Evolutionary conservation across 2,888 invertebrate genomes (phyloP).

Genomic region (Plagiodera versicolora): DNA sequence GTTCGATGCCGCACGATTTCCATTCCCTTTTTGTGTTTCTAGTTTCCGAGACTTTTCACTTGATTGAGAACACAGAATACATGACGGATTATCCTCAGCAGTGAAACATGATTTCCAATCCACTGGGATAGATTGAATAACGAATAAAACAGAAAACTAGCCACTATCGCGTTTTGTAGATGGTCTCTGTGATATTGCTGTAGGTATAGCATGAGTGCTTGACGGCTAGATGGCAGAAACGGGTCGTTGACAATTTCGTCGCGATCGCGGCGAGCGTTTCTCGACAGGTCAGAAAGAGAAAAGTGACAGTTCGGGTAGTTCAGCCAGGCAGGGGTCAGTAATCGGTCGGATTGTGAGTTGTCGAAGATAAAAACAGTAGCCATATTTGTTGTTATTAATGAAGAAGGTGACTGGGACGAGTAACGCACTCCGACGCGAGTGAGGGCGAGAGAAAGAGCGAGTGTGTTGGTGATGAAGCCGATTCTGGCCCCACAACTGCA

Average conservation of each 20-base stretch:
- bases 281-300: slow-evolving; percentile 21
- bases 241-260: slow-evolving; percentile 20
- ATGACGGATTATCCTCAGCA: no score
- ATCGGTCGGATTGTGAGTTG: slow-evolving; percentile 31
- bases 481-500: slow-evolving; percentile 13
- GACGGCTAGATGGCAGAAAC: slow-evolving; percentile 17
- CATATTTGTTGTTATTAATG: slow-evolving; percentile 81
- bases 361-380: slow-evolving; percentile 54
- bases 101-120: no score
- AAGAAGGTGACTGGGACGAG: slow-evolving; percentile 58
- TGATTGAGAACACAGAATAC: no score
- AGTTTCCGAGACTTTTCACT: no score
- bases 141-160: no score
- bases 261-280: neutral
- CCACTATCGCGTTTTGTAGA: no score
- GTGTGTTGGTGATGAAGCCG: slow-evolving; percentile 37
- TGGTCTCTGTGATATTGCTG: no score
- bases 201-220: neutral
- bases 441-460: slow-evolving; percentile 30
- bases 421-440: slow-evolving; percentile 38
- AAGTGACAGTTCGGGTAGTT: slow-evolving; percentile 34
- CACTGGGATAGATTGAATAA: no score
- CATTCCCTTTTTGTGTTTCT: no score
- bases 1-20: neutral
- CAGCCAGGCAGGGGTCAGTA: slow-evolving; percentile 40